A percentile compares a stretch with the other conserved stretches of the same genome.
These are phyloP conservation scores for Euwallacea similis DNA, from an alignment of 1,140 invertebrate genomes.

Conservation along the genomic window DNA sequence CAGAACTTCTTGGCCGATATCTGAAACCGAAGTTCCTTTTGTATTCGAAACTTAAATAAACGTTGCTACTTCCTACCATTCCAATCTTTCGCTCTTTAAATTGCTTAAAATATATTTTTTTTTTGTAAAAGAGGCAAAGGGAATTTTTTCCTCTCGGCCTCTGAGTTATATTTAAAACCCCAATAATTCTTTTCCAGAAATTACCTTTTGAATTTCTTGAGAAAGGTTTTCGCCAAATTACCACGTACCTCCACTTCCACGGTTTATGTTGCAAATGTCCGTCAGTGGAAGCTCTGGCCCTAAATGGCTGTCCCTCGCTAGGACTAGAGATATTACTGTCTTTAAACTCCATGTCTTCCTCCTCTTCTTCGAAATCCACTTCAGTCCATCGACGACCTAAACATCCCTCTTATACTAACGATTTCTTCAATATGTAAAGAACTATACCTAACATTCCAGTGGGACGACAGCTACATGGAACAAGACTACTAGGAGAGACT, in stretches of 20 bases:
- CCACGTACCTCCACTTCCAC: conserved; percentile 55
- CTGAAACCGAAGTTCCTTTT: conserved; percentile 14
- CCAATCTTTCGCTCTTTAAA: too few relatives aligned
- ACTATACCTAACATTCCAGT: conserved; percentile 32
- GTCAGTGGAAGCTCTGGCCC: conserved; percentile 65
- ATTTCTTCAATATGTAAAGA: neutral
- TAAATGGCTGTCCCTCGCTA: conserved; percentile 56
- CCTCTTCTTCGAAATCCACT: conserved; percentile 54
- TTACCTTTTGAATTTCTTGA: too few relatives aligned
- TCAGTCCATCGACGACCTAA: conserved; percentile 54
- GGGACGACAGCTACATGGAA: conserved; percentile 40
- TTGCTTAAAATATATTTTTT: too few relatives aligned
- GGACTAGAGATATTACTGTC: conserved; percentile 43
- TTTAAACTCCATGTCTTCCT: conserved; percentile 47
- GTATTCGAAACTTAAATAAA: neutral
- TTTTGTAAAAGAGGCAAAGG: too few relatives aligned
- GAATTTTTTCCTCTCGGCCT: too few relatives aligned
- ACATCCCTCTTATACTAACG: neutral
- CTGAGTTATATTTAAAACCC: too few relatives aligned
- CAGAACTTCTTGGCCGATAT: conserved; percentile 28
- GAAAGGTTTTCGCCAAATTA: too few relatives aligned
- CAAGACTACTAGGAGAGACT: conserved; percentile 45
- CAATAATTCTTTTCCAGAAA: too few relatives aligned
- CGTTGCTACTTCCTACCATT: too few relatives aligned
- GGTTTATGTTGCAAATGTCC: conserved; percentile 58